Base-by-base conservation (phyloP, 2,888 invertebrate species). In the Ornithoptera alexandrae region DNA sequence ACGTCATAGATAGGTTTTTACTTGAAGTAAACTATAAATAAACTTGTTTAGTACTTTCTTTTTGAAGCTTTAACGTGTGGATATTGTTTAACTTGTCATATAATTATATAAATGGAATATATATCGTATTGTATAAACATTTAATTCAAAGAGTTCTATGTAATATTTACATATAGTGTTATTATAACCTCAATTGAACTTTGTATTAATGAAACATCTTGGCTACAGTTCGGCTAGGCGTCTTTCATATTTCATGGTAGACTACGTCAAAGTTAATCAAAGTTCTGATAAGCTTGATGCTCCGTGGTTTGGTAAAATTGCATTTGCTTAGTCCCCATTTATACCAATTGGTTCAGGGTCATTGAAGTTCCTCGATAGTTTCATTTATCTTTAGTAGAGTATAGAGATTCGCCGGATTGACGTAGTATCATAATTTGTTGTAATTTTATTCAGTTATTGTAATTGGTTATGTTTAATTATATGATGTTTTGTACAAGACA, bases 221-320 rank as follows among this genome's bases (percentile, higher is more conserved):
- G 50, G 39, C 22, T 60, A 22, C 46, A 36, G 15, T 58, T 39
- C 66, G 50, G 60, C 46, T n/a, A n/a, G 59, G 39, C 59, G 50
- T 24, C 77, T 78, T 75, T 79, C 83, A 88, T 87, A 90, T 90
- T 90, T 90, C 86, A 89, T 85, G 87, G 86, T 83, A 88, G 84
- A 84, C 79, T 80, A 86, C 79, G 71, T 81, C 72, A 73, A 77
- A 78, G 73, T 74, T 77, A 77, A 77, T 77, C 75, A 77, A 87
- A 90, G 85, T 89, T 89, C 58, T 30, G 65, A 46, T 65, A 62
- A 39, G 50, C 15, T 53, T n/a, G 10, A 39, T 66, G 61, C 36
- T 66, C 50, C 46, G 50, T 50, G 56, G 65, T 65, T 60, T 56
- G 65, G 65, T 22, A 61, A 57, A 65, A 69, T 69, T 46, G 65